Evolutionary conservation across 2,113 vertebrate genomes (phyloP), one percentile per base, ranked within the genome.

Genomic region (Saguinus midas): DNA sequence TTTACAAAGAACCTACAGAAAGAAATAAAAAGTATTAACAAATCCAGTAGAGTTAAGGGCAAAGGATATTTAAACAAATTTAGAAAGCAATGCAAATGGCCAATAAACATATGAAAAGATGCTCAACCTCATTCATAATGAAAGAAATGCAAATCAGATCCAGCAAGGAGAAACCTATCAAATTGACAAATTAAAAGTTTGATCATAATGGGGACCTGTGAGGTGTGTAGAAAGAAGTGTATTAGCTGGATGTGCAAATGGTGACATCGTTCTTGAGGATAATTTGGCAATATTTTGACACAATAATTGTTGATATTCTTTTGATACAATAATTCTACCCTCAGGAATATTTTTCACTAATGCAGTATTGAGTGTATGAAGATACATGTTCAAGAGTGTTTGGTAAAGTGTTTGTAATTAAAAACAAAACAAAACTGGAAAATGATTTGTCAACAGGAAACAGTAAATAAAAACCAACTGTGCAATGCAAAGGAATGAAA

Each of bases 31-130:
- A 92, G 86, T 45, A 37, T 64, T 12, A 97, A 86, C 43, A 68
- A 64, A n/a, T 29, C 40, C 35, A 45, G 50, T 16, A 89, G 75
- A 96, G 86, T 86, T 97, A 97, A 94, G 66, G 66, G 79, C 52
- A 94, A 97, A 85, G 55, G 91, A 96, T 88, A 52, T 91, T 20
- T 1, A n/a, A 35, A 68, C n/a, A 68, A 68, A 81, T 43, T 96
- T 45, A 86, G 85, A 93, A 95, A 93, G 75, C 6, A 94, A 93
- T 95, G 83, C 86, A 97, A 96, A 97, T 81, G 32, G 18, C 61
- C 88, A 84, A 86, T 96, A 97, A 96, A 82, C 82, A 96, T 86
- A 91, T 89, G 93, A 95, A 96, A 97, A 95, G 91, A 96, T 80
- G 10, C 25, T 87, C 79, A 55, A 32, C 27, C 37, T 91, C 90